Evolutionary conservation across 2,113 vertebrate species (phyloP), one percentile per base, ranked within the genome.

Genomic region (Nannobrachium achirus): DNA sequence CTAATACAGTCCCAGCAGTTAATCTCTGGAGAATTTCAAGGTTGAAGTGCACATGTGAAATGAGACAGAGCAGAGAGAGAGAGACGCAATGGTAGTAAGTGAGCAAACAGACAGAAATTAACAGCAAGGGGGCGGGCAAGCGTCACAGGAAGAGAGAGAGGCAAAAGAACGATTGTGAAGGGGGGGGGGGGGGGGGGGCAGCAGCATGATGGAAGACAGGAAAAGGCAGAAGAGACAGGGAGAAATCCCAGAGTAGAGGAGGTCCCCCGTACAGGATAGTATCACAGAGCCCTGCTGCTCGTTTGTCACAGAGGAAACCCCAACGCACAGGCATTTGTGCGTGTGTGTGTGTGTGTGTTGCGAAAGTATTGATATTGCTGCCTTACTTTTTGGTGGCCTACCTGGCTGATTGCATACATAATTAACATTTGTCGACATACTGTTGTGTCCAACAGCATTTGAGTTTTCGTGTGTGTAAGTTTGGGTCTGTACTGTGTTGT

Each of bases 401-500:
- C 8, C 18, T 57, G 45, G n/a, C 20, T 55, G 19, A 52, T 33
- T 55, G 10, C n/a, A n/a, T 46, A 38, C 7, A 7, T 7, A 7
- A 45, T 45, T 9, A 3, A 1, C 4, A 25, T 25, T 2, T 25
- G 25, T 25, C 25, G 2, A 44, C 42, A 14, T 48, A 48, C 13
- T 14, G 40, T 63, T 46, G 53, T 45, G 11, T 2, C 45, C 14
- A 13, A 11, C 45, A 48, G 45, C 14, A 14, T 48, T 13, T 48
- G 14, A 1, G 45, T 14, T 45, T 66, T 6, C 57, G 8, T 50
- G 0, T 51, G 9, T 55, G 25, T 50, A n/a, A n/a, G 67, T 64
- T 16, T 10, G 59, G 41, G 48, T n/a, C n/a, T n/a, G n/a, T 45
- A 66, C 61, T 50, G 60, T 48, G 61, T 66, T 25, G n/a, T n/a